Base-by-base conservation (phyloP, 2,888 invertebrate species). In the Panopea generosa region DNA sequence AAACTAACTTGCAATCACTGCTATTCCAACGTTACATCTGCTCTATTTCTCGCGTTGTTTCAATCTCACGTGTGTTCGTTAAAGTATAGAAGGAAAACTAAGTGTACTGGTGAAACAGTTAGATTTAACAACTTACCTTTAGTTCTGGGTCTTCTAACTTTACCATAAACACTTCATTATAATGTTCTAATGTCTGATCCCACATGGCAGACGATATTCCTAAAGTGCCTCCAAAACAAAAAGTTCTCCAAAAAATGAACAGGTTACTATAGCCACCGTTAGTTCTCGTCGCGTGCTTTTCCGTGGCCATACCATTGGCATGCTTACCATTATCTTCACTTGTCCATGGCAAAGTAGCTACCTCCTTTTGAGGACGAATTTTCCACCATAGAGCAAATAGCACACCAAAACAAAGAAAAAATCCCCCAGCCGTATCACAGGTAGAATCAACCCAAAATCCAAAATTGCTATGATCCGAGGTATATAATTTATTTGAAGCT, bases 371-470 rank as follows among this genome's bases (percentile, higher is more conserved):
- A 1, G 85, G 82, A 1, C 83, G 80, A 40, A 76, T 65, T 77
- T 86, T 86, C 72, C 73, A 83, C 70, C 68, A 86, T n/a, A 86
- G 57, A 60, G 71, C 83, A 45, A 87, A 84, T 18, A 84, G 45
- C 18, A 84, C 90, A 96, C 96, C 77, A 83, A 82, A 47, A 85
- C 89, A 84, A 82, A 91, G 74, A 82, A 87, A 53, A 16, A 83
- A 66, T 18, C 86, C 86, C 4, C 97, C 97, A 6, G 97, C 88
- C 0, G 95, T 95, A 93, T 97, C 97, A 86, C 96, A 96, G 2
- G 96, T 92, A 0, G 96, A 97, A 86, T 97, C 97, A 1, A 97
- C 95, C 92, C 95, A 96, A 88, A 96, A 97, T 0, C 97, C 97
- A 0, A 95, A 90, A 0, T 96, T 95, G 0, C 96, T 96, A n/a